These are phyloP conservation scores for Cavia aperea DNA, from an alignment of 2,113 vertebrate genomes.

Conservation along the genomic window DNA sequence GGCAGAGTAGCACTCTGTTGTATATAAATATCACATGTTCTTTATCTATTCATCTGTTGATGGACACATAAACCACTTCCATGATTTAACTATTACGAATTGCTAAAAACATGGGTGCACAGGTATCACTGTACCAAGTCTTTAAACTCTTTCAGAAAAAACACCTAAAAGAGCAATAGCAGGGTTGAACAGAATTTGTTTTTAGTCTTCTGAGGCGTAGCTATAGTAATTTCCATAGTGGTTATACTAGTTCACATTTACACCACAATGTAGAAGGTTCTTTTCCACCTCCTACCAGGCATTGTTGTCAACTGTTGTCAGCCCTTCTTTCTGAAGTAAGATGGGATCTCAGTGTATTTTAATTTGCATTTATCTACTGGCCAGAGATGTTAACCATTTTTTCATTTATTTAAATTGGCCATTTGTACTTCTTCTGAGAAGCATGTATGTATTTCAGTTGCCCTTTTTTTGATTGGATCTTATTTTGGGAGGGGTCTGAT, in stretches of 20 bases:
- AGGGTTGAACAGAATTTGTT: not conserved
- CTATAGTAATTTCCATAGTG: not conserved
- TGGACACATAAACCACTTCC: not conserved
- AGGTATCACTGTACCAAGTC: not conserved
- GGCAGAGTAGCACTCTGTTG: not conserved
- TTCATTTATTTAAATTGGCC: not conserved
- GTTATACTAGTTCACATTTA: not conserved
- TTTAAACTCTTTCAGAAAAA: not conserved
- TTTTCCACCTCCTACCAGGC: not conserved
- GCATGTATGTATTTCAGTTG: not conserved
- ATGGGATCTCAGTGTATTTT: not conserved
- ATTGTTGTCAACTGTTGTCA: not conserved
- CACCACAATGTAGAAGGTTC: not conserved
- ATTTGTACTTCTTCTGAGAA: not conserved
- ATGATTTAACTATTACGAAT: not conserved
- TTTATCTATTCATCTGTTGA: not conserved
- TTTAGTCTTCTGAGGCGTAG: not conserved
- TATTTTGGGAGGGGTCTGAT: not conserved
- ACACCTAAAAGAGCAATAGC: not conserved
- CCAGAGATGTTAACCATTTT: not conserved
- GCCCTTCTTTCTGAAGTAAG: not conserved
- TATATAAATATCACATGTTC: not conserved
- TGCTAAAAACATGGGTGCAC: not conserved
- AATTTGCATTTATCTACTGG: not conserved
- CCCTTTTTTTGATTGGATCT: not conserved